Base-by-base conservation (phyloP, 2,888 invertebrate genomes). In the Pyralis farinalis region DNA sequence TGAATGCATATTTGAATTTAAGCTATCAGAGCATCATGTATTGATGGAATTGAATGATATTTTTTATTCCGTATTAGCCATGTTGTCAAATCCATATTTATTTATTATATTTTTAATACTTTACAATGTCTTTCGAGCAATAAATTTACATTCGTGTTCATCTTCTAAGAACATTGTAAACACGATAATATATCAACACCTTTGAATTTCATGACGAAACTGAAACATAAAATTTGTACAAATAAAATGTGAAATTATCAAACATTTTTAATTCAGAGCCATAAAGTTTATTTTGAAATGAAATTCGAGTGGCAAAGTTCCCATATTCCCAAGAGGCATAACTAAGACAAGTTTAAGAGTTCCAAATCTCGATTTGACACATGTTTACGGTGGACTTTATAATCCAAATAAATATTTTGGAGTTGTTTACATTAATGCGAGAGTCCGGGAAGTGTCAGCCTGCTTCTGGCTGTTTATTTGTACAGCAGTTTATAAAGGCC, bases 401-500 rank as follows among this genome's bases (percentile, higher is more conserved):
- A 73, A 66, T 67, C 55, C 53, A 78, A 78, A 79, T 73, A 77
- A 79, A 79, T 78, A 76, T 63, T 58, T 48, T 58, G 49, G 54
- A 70, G 67, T 60, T 78, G 74, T 78, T 79, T 77, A 76, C 64
- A 58, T 65, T 73, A 53, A 51, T 59, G 57, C 58, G 51, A 62
- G 41, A 49, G 61, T 63, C 55, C 53, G 57, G 56, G 63, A 63
- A 68, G 55, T 64, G 66, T 68, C 58, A 48, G 43, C 32, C 40
- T 16, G 40, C 42, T 38, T 42, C 43, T 45, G 43, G 46, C 47
- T 52, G 58, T 67, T 63, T 67, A 52, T 64, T 50, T 16, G 16
- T 16, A 4, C 4, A 16, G 4, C 16, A 16, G 2, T 2, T 16
- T 16, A 16, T 16, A 16, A 16, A 16, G 16, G 16, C 4, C 16